Evolutionary conservation across 2,113 vertebrate species (phyloP).

Genomic region (Gavia stellata): DNA sequence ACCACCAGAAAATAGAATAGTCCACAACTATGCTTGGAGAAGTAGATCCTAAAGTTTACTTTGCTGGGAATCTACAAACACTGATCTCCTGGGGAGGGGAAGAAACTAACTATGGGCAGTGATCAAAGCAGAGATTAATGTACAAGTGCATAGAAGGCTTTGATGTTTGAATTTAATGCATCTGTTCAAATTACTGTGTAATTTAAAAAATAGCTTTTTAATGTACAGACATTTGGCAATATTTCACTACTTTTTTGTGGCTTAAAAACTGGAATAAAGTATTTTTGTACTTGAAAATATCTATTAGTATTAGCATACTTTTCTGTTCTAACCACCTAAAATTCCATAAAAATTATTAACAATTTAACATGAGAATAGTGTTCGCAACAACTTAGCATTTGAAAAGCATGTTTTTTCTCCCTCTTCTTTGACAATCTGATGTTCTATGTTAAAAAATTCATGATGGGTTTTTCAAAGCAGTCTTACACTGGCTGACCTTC

Average conservation of each 20-base stretch:
- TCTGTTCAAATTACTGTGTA: neutral
- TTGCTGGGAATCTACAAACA: neutral
- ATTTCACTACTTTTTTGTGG: neutral
- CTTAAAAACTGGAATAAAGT: neutral
- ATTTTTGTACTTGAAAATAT: neutral
- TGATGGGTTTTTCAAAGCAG: neutral
- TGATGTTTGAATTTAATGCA: neutral
- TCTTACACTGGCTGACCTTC: neutral
- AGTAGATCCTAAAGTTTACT: neutral
- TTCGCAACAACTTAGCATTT: neutral
- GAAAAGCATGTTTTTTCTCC: neutral
- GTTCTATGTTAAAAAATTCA: neutral
- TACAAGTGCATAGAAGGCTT: neutral
- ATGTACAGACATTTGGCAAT: neutral
- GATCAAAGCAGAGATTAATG: neutral
- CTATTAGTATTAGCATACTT: neutral
- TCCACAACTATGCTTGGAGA: neutral
- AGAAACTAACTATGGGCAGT: neutral
- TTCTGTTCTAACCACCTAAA: neutral
- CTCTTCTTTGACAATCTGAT: neutral
- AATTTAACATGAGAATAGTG: neutral
- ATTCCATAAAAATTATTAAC: neutral
- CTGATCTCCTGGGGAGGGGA: neutral
- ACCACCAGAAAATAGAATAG: neutral
- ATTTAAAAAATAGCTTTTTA: neutral